A percentile compares a stretch with the other conserved stretches of the same genome.
These are phyloP conservation scores for Drosophila phalerata DNA, from an alignment of 2,888 invertebrate genomes.

Conservation along the genomic window DNA sequence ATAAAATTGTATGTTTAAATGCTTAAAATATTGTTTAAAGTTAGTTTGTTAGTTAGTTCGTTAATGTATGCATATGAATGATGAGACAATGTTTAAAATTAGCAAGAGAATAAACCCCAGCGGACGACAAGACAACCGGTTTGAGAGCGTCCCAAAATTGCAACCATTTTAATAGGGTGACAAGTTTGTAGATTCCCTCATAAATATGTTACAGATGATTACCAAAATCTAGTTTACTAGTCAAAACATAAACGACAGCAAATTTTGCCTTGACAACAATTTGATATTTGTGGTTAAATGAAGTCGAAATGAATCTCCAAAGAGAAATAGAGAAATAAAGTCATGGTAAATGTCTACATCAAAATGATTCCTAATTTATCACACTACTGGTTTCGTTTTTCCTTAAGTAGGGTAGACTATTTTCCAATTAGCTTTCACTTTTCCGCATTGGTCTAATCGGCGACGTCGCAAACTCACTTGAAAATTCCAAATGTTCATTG, in stretches of 20 bases:
- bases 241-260: neutral
- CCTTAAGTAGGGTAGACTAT: neutral
- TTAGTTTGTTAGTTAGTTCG: slow-evolving; percentile 20
- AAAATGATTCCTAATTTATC: neutral
- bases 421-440: slow-evolving; percentile 62
- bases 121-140: slow-evolving; percentile 50
- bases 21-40: slow-evolving; percentile 19
- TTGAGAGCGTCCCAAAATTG: slow-evolving; percentile 34
- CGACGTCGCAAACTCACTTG: slow-evolving; percentile 32
- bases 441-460: slow-evolving; percentile 50
- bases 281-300: neutral
- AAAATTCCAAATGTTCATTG: slow-evolving; percentile 46
- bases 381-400: neutral
- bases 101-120: slow-evolving; percentile 43
- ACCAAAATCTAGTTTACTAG: neutral
- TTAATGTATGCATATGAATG: slow-evolving; percentile 31
- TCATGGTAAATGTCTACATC: neutral
- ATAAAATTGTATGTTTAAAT: slow-evolving; percentile 5
- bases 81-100: slow-evolving; percentile 73
- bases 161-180: slow-evolving; percentile 13
- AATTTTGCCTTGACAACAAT: neutral
- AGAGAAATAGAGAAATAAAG: neutral
- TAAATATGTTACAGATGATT: slow-evolving; percentile 7
- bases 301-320: neutral
- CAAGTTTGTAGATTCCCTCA: neutral